These are phyloP conservation scores for Agapetus fuscipes DNA, from an alignment of 2,888 invertebrate species.

Conservation along the genomic window DNA sequence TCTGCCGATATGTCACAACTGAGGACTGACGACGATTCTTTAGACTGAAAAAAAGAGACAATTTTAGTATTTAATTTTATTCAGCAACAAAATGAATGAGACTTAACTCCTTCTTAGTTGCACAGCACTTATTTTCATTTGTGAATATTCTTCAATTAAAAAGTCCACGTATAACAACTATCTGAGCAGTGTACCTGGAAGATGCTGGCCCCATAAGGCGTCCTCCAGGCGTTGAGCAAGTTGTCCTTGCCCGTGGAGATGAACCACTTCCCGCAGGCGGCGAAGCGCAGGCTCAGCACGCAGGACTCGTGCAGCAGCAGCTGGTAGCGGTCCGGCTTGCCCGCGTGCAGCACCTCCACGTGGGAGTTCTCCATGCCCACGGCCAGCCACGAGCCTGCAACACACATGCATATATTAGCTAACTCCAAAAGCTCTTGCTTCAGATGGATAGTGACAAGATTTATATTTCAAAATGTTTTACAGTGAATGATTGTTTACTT, in stretches of 20 bases:
- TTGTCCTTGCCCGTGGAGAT: conserved; percentile 99
- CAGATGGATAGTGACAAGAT: no score
- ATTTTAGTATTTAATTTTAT: no score
- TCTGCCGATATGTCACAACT: conserved; percentile 98
- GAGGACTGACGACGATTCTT: conserved; percentile 94
- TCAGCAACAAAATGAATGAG: conserved; percentile 4
- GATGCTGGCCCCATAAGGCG: conserved; percentile 96
- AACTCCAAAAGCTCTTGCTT: neutral
- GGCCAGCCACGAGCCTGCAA: conserved; percentile 82
- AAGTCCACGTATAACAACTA: no score
- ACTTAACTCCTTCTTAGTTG: conserved; percentile 1
- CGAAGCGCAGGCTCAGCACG: conserved; percentile 91
- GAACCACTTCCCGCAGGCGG: conserved; percentile 97
- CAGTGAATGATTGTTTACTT: no score
- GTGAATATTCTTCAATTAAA: no score
- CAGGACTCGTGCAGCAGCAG: conserved; percentile 94
- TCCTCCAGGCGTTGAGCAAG: conserved; percentile 93
- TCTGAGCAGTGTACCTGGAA: conserved; percentile 89
- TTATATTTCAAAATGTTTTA: no score
- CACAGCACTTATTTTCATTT: neutral
- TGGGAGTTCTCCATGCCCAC: conserved; percentile 98
- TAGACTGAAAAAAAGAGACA: conserved; percentile 58
- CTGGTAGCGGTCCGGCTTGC: conserved; percentile 92
- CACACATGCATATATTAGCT: neutral
- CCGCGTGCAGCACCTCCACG: conserved; percentile 87